Base-by-base conservation (phyloP, 1,140 invertebrate species). In the Caenorhabditis briggsae region DNA sequence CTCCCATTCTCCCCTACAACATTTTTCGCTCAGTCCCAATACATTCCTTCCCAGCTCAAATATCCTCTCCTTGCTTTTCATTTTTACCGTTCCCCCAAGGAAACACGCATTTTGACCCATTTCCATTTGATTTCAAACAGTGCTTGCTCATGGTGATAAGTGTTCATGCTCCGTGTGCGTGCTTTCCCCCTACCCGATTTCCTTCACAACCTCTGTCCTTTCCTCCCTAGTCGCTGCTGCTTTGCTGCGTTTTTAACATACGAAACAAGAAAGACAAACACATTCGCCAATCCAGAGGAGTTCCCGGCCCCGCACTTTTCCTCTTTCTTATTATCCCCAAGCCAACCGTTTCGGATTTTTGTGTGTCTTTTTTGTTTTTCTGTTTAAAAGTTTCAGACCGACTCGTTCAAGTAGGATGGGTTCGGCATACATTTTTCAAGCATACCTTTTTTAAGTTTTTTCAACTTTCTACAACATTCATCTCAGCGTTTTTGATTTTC, bases 211-310 rank as follows among this genome's bases (percentile, higher is more conserved):
- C 33, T 33, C 33, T 33, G 33, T n/a, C 43, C 23, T 25, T 25
- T n/a, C 43, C 43, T 41, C 33, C 41, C 33, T 46, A 11, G 18
- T 78, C 70, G n/a, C 70, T 78, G n/a, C 70, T 78, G 12, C 16
- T 53, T 53, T 53, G 33, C 33, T 33, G 33, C 70, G 70, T 78
- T 78, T 78, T 78, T 50, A 78, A 78, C 70, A 78, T 78, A 78
- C 70, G 70, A 78, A 78, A 78, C 70, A 78, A 78, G 70, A 78
- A 78, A 78, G 70, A 78, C 70, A 78, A 78, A 78, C 70, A 78
- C 46, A 78, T 78, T 50, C 46, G 46, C 50, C 70, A 14, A 78
- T 78, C 70, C 46, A 50, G 33, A 78, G 70, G 70, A 78, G 70
- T 78, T 78, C 70, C 70, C 70, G 70, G 65, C 46, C 46, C 33